Percentiles rank a stretch among this genome's conserved stretches.
These are phyloP conservation scores for Athalia circularis DNA, from an alignment of 2,888 invertebrate genomes.

Conservation along the genomic window DNA sequence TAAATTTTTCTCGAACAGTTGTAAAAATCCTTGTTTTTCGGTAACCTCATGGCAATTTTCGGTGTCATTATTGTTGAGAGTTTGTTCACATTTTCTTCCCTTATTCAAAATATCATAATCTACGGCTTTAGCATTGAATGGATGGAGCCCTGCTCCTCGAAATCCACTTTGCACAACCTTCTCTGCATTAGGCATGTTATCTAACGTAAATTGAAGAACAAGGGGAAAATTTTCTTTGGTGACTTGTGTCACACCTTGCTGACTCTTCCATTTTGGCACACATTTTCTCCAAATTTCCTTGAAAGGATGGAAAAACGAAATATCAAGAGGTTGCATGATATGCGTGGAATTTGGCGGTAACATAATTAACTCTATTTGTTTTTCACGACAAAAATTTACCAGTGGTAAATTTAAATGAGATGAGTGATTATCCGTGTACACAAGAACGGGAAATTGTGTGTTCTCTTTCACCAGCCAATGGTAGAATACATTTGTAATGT, in stretches of 20 bases:
- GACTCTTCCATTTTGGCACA: constrained; percentile 47
- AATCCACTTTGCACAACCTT: constrained; percentile 42
- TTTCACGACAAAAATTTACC: background rate
- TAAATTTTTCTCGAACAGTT: no score
- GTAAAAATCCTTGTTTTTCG: no score
- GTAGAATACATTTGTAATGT: constrained; percentile 18
- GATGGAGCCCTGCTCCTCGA: constrained; percentile 31
- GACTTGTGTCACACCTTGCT: constrained; percentile 28
- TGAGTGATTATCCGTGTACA: constrained; percentile 2
- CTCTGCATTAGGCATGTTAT: constrained; percentile 32
- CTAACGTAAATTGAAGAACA: constrained; percentile 38
- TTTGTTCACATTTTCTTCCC: constrained; percentile 39
- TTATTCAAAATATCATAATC: constrained; percentile 45
- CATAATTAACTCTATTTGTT: background rate
- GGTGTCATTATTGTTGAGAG: background rate
- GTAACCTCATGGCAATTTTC: no score
- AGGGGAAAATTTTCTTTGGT: constrained; percentile 41
- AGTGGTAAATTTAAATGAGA: background rate
- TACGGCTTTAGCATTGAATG: constrained; percentile 41
- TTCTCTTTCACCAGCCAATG: constrained; percentile 16
- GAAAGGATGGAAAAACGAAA: constrained; percentile 44
- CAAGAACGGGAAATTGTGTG: constrained; percentile 9
- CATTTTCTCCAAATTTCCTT: constrained; percentile 41
- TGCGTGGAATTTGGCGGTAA: background rate
- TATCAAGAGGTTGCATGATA: constrained; percentile 20